Evolutionary conservation across 2,113 vertebrate genomes (phyloP).

Genomic region (Hyaena hyaena): DNA sequence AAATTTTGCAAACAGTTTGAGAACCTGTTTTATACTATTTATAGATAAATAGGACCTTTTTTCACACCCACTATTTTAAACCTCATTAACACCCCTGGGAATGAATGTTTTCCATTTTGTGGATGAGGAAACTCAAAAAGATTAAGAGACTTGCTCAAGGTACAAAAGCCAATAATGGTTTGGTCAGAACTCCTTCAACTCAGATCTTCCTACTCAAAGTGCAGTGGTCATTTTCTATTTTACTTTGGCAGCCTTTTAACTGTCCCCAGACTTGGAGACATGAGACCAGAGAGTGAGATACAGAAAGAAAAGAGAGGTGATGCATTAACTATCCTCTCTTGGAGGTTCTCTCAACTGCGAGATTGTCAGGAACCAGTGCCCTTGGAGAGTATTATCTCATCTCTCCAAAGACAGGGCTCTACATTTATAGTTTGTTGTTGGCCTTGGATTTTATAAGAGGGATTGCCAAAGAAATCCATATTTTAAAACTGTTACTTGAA

Average conservation of each 20-base stretch:
- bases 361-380: neutral
- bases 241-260: neutral
- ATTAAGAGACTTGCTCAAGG: neutral
- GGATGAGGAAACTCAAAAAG: constrained; percentile 37
- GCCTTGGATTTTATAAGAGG: neutral
- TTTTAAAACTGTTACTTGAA: neutral
- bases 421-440: neutral
- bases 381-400: neutral
- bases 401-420: neutral
- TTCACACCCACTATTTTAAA: neutral
- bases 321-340: neutral
- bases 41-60: neutral
- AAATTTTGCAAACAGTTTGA: neutral
- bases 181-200: neutral
- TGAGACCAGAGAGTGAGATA: neutral
- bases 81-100: neutral
- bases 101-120: neutral
- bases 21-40: neutral
- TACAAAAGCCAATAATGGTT: neutral
- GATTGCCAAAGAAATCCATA: neutral
- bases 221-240: neutral
- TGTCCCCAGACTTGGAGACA: neutral
- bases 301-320: neutral
- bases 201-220: neutral
- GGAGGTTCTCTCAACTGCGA: neutral